Evolutionary conservation across 1,140 invertebrate genomes (phyloP), one percentile per base, ranked within the genome.

Genomic region (Ganaspis sp.): DNA sequence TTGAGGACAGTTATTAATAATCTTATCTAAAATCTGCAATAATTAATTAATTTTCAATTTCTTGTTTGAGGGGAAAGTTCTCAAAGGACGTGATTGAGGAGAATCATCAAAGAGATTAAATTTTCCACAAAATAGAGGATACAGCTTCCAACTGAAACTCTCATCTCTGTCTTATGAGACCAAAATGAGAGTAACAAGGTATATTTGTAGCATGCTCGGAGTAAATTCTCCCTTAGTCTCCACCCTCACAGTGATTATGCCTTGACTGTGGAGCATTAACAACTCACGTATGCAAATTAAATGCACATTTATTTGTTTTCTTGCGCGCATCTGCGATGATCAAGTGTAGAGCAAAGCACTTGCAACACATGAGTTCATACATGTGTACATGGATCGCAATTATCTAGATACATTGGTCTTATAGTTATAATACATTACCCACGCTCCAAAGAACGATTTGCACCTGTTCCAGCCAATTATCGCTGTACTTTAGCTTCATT

Each of bases 181-280:
- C n/a, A n/a, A 49, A 49, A 49, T 49, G 45, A 49, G n/a, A 17
- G 45, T 49, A 49, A 49, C n/a, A 49, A 49, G 15, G 45, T 17
- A 40, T 40, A 40, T 40, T 9, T 45, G 15, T 17, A n/a, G 29
- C 29, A 34, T 49, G 17, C 45, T 49, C 17, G 45, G 45, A 49
- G 45, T 49, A 49, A 49, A 17, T 49, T 49, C 45, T 49, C 45
- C 45, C 45, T 49, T 49, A 49, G n/a, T 49, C 45, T 49, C 45
- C 45, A 15, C 45, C 45, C 45, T 49, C 12, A 5, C 45, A 49
- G n/a, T 49, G 12, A 49, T 49, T 49, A 49, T 49, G 17, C 17
- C 45, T n/a, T 17, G n/a, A 49, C 45, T 17, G 8, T 49, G 45
- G 17, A 49, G 15, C 45, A 17, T 49, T 49, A 49, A 49, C 45